These are phyloP conservation scores for Ptilodon capucinus DNA, from an alignment of 2,888 invertebrate species.

Conservation along the genomic window DNA sequence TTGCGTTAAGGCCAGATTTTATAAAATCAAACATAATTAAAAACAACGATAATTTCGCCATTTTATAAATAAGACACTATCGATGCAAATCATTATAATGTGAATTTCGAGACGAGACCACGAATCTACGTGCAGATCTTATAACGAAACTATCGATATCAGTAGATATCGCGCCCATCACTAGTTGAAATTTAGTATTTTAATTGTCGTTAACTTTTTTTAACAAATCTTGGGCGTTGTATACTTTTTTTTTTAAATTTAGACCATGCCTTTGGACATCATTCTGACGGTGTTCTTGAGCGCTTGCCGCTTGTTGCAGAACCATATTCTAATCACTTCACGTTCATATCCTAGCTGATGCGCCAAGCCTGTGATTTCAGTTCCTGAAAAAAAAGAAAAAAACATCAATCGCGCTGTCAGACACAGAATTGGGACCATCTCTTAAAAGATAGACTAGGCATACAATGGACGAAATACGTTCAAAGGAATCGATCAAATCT, in stretches of 20 bases:
- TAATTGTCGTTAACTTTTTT: constrained; percentile 8
- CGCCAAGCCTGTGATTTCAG: constrained; percentile 97
- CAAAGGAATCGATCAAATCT: no score
- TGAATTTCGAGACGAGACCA: constrained; percentile 50
- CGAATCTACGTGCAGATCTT: constrained; percentile 52
- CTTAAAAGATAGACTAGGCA: no score
- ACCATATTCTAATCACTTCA: constrained; percentile 99
- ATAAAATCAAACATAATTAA: constrained; percentile 35
- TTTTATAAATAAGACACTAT: constrained; percentile 52
- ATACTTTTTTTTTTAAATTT: constrained; percentile 38
- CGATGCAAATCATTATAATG: constrained; percentile 51
- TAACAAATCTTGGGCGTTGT: constrained; percentile 5
- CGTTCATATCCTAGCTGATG: constrained; percentile 98
- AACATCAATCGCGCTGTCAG: no score
- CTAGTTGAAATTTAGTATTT: constrained; percentile 22
- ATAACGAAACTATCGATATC: constrained; percentile 48
- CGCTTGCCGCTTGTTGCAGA: constrained; percentile 99
- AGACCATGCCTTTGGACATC: constrained; percentile 94
- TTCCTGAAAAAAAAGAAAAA: constrained; percentile 85
- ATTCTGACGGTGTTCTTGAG: constrained; percentile 98
- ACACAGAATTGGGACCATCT: no score
- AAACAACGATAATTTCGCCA: constrained; percentile 26
- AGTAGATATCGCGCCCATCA: constrained; percentile 44
- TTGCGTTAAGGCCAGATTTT: constrained; percentile 68
- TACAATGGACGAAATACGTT: no score